Evolutionary conservation across 2,888 invertebrate species (phyloP), one percentile per base, ranked within the genome.

Genomic region (Lasioglossum marginatum): DNA sequence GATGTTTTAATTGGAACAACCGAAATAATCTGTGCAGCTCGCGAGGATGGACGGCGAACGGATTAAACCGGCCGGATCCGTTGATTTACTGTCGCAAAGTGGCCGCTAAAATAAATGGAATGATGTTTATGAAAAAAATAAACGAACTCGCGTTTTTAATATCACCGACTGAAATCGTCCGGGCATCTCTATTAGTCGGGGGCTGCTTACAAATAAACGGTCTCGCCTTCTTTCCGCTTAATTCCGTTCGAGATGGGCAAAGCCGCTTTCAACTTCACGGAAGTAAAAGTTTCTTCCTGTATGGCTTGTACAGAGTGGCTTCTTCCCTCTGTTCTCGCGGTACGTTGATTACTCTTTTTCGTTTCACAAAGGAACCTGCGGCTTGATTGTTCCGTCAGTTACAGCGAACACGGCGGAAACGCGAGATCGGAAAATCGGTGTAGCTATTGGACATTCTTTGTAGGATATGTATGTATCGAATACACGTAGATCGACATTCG

Each of bases 1-100:
- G 71, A 3, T 66, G 6, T 81, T 88, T 85, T 89, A 89, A 89
- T 90, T 85, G 86, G 88, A 90, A 88, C 81, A 85, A 83, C 83
- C 76, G 75, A 74, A 79, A 89, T 83, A 74, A 77, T 82, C 71
- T 60, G 73, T 1, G 23, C 60, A 10, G 43, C 23, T 6, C 19
- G 63, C 37, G 27, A 23, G 23, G 43, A 71, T 37, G 82, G 27
- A 84, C 48, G 70, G 52, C 27, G 71, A 76, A 83, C 79, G 48
- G 79, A 85, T 83, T 76, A 85, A 79, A 85, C 43, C 52, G 48
- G 43, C 27, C 31, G 23, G 43, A 48, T 43, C 27, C 19, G 73
- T 27, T 71, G 71, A 76, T 76, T 40, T 63, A 43, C 52, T 37
- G 70, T 48, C 45, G 57, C 23, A 45, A 79, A 45, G 16, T 63